These are phyloP conservation scores for Aelia acuminata DNA, from an alignment of 2,888 invertebrate genomes.

Conservation along the genomic window DNA sequence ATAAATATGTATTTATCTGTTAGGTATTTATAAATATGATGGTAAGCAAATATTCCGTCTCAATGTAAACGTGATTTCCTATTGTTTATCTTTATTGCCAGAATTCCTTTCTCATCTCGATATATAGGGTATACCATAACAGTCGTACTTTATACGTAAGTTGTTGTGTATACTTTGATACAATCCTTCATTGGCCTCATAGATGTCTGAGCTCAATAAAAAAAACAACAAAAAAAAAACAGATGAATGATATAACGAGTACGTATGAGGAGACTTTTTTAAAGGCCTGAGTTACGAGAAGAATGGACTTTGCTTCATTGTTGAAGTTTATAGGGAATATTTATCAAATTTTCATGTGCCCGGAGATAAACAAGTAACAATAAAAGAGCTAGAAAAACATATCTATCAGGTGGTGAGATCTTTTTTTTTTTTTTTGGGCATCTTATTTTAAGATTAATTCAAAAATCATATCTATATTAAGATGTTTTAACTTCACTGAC, in stretches of 20 bases:
- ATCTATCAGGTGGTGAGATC: background rate
- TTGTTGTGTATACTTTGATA: no score
- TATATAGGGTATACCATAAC: background rate
- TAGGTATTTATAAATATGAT: background rate
- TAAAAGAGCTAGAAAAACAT: background rate
- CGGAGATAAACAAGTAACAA: no score
- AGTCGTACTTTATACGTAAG: no score
- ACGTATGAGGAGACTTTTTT: background rate
- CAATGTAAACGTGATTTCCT: background rate
- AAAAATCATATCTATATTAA: background rate
- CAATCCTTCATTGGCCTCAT: background rate
- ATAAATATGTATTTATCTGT: no score
- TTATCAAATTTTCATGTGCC: no score
- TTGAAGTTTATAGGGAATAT: background rate
- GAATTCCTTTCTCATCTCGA: background rate
- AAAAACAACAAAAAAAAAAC: background rate
- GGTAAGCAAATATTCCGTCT: background rate
- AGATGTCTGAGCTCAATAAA: background rate
- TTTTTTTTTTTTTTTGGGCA: no score
- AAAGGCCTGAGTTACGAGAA: background rate
- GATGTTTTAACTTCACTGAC: background rate
- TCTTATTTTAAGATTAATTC: no score
- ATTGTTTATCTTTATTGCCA: background rate
- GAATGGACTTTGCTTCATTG: background rate
- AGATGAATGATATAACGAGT: background rate